A percentile compares a stretch with the other conserved stretches of the same genome.
phyloP scores from a whole-genome alignment of 2,888 invertebrate species.

The Eudemis profundana region DNA sequence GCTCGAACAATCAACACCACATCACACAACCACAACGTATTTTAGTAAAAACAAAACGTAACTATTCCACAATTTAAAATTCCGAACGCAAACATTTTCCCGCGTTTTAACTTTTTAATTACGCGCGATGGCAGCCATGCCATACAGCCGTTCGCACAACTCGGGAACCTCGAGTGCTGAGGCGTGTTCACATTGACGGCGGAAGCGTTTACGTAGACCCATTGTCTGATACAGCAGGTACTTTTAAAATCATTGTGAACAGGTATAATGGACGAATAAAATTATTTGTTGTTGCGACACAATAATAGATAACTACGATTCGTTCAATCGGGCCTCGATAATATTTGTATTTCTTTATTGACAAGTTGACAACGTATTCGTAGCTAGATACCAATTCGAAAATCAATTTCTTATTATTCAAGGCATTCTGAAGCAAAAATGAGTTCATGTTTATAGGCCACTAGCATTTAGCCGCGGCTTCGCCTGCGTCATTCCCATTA shows the following conservation, averaged over 20 bases:
- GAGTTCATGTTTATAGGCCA: too few relatives aligned
- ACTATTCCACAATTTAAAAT: conserved; percentile 15
- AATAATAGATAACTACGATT: conserved; percentile 22
- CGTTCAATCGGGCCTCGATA: conserved; percentile 4
- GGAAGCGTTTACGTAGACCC: conserved; percentile 40
- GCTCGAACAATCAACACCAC: conserved; percentile 2
- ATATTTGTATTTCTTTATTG: conserved; percentile 1
- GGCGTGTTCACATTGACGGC: conserved; percentile 28
- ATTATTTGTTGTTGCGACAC: conserved; percentile 18
- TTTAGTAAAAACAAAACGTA: conserved; percentile 11
- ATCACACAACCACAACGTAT: not conserved
- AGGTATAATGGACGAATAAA: conserved; percentile 16
- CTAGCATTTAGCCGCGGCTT: too few relatives aligned
- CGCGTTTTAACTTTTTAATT: conserved; percentile 36
- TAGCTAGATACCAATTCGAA: not conserved
- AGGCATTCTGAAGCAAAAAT: too few relatives aligned
- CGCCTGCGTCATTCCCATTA: too few relatives aligned
- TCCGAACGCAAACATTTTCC: conserved; percentile 29
- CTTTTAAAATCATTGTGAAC: conserved; percentile 38
- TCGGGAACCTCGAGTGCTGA: conserved; percentile 43
- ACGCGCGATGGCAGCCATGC: conserved; percentile 2
- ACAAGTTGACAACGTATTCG: not conserved
- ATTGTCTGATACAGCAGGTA: conserved; percentile 27
- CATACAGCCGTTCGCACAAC: conserved; percentile 38
- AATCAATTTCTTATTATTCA: too few relatives aligned